These are phyloP conservation scores for Ochropacha duplaris DNA, from an alignment of 2,888 invertebrate species.

Conservation along the genomic window DNA sequence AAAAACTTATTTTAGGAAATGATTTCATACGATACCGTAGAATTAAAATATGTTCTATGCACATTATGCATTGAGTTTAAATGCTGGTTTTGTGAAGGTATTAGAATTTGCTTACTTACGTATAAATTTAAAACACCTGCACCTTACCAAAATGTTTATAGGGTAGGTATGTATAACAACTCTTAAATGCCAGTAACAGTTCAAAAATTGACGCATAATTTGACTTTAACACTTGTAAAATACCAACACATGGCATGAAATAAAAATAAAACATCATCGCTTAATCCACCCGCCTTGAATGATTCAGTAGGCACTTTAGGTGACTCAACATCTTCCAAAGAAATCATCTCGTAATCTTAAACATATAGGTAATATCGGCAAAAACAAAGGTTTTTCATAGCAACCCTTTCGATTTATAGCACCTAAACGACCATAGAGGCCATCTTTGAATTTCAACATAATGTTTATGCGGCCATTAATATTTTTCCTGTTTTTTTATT, in stretches of 20 bases:
- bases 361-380: conserved; percentile 34
- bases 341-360: neutral
- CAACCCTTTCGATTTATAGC: conserved; percentile 58
- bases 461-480: conserved; percentile 74
- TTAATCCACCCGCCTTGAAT: neutral
- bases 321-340: neutral
- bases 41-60: neutral
- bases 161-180: neutral
- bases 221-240: neutral
- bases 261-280: neutral
- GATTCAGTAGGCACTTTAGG: neutral
- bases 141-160: too few relatives aligned
- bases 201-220: neutral
- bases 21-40: neutral
- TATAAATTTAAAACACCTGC: too few relatives aligned
- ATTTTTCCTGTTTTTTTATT: conserved; percentile 73
- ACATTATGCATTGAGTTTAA: neutral
- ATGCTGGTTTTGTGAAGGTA: neutral
- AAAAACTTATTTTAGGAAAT: neutral
- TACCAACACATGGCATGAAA: neutral
- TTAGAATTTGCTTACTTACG: too few relatives aligned
- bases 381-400: conserved; percentile 51
- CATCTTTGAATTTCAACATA: conserved; percentile 69
- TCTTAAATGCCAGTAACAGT: neutral
- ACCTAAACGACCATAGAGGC: conserved; percentile 57